Evolutionary conservation across 2,888 invertebrate genomes (phyloP).

Genomic region (Strigamia maritima): DNA sequence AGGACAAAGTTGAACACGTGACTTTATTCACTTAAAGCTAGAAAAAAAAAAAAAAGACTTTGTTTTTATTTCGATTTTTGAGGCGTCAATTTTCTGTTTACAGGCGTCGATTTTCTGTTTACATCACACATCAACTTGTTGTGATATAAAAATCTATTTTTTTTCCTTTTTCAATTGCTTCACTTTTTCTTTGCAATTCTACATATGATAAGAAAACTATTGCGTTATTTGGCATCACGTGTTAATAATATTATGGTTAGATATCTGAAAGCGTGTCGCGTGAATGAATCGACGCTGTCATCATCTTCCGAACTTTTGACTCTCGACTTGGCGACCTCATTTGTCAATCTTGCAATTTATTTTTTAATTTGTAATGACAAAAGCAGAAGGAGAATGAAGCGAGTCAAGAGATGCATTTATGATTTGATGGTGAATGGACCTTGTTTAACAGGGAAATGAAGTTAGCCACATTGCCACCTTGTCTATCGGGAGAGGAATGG

Average conservation of each 20-base stretch:
- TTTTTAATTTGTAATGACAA: neutral
- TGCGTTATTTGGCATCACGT: neutral
- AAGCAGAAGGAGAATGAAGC: neutral
- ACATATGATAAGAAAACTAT: neutral
- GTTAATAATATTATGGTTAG: neutral
- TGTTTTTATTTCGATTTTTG: neutral
- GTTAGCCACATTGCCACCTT: neutral
- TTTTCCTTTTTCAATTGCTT: too few relatives aligned
- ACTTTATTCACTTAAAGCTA: neutral
- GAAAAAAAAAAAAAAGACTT: neutral
- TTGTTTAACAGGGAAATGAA: neutral
- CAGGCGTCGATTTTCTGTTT: neutral
- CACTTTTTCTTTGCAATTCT: neutral
- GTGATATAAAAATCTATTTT: neutral
- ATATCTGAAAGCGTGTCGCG: neutral
- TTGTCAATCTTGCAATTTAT: neutral
- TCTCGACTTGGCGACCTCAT: neutral
- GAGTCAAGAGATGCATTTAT: neutral
- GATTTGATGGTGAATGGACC: neutral
- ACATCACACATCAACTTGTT: neutral
- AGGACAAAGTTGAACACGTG: neutral
- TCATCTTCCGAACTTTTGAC: neutral
- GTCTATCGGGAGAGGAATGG: neutral
- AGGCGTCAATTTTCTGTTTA: too few relatives aligned
- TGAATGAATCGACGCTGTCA: neutral